phyloP scores from a whole-genome alignment of 2,888 invertebrate species.

The Dendrolimus houi region DNA sequence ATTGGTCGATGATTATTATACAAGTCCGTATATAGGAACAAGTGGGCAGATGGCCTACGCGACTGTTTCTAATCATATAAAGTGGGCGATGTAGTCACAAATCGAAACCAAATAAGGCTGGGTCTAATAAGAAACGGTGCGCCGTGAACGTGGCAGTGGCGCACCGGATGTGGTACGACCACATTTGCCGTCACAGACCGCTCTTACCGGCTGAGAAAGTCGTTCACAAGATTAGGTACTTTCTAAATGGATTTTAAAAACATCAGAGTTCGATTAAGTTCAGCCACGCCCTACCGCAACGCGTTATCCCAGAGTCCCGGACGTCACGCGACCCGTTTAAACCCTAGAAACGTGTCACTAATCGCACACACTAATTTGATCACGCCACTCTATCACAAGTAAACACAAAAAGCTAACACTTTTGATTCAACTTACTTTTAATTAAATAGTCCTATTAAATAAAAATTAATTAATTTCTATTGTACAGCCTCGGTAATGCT shows the following conservation, averaged over 20 bases:
- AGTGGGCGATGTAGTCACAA: constrained; percentile 53
- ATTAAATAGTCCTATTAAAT: constrained; percentile 73
- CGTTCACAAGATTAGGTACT: constrained; percentile 34
- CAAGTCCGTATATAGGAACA: constrained; percentile 18
- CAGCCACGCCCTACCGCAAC: constrained; percentile 76
- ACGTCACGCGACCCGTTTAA: constrained; percentile 30
- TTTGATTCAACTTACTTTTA: constrained; percentile 64
- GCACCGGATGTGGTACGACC: constrained; percentile 33
- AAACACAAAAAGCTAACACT: constrained; percentile 39
- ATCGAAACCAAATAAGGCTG: constrained; percentile 60
- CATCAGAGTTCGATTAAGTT: constrained; percentile 18
- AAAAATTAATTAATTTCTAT: constrained; percentile 73
- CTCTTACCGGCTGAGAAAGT: constrained; percentile 46
- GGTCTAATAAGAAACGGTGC: constrained; percentile 29
- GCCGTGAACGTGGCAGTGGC: constrained; percentile 47
- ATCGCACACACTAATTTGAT: constrained; percentile 53
- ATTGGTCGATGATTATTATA: background rate
- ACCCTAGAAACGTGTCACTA: constrained; percentile 57
- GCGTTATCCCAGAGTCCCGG: constrained; percentile 50
- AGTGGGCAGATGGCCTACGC: constrained; percentile 52
- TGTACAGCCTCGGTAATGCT: constrained; percentile 71
- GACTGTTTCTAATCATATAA: constrained; percentile 30
- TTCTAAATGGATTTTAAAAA: constrained; percentile 35
- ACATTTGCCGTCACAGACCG: constrained; percentile 29
- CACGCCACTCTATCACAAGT: constrained; percentile 33